Conservation (phyloP, 2,797 vertebrate species). For the Brotula barbata region DNA sequence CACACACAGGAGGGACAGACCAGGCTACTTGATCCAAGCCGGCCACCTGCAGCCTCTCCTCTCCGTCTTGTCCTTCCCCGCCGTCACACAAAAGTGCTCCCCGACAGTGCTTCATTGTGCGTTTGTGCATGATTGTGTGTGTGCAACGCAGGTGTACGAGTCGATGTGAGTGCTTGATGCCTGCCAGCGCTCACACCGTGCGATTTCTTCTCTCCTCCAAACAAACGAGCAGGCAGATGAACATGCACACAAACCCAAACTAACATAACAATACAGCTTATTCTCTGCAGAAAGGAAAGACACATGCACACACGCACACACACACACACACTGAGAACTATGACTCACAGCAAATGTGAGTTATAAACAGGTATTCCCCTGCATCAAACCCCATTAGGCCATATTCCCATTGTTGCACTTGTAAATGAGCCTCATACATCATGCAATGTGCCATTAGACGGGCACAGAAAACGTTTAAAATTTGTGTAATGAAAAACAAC, state of each 20-base stretch:
- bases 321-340: constrained; percentile 4
- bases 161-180: constrained; percentile 36
- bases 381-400: constrained; percentile 40
- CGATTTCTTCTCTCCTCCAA: too few species aligned
- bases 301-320: constrained; percentile 7
- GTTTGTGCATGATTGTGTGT: constrained; percentile 13
- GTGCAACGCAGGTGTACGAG: neutral
- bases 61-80: constrained; percentile 33
- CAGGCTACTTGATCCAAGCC: constrained; percentile 40
- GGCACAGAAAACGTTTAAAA: constrained; percentile 39
- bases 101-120: constrained; percentile 40
- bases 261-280: too few species aligned
- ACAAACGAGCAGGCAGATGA: too few species aligned
- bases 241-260: too few species aligned
- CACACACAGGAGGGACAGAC: constrained; percentile 17
- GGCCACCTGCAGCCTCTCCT: constrained; percentile 53
- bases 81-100: constrained; percentile 45
- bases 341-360: constrained; percentile 9
- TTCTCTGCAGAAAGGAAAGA: too few species aligned
- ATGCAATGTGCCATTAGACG: constrained; percentile 41
- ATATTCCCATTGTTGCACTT: constrained; percentile 51
- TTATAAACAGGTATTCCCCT: constrained; percentile 42
- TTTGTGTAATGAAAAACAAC: constrained; percentile 55
- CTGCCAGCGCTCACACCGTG: constrained; percentile 30
- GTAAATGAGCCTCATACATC: constrained; percentile 67